phyloP scores from a whole-genome alignment of 2,888 invertebrate species.

The Eupithecia abbreviata region DNA sequence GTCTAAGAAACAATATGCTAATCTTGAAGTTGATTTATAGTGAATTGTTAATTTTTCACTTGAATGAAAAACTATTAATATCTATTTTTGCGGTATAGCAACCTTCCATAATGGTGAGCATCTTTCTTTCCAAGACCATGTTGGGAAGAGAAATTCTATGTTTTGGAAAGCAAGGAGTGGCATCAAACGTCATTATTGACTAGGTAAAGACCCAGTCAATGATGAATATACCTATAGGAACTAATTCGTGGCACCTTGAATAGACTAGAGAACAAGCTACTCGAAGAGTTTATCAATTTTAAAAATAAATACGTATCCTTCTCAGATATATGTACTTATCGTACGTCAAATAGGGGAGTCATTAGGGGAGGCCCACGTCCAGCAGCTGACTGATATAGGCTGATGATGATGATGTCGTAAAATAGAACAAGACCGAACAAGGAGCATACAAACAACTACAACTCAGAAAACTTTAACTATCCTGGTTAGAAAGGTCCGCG shows the following conservation, averaged over 20 bases:
- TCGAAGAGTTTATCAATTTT: background rate
- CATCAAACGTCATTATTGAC: background rate
- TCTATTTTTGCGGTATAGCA: slow-evolving; percentile 11
- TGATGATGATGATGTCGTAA: background rate
- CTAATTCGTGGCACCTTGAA: background rate
- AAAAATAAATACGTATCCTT: background rate
- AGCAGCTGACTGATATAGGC: too few relatives aligned
- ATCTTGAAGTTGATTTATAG: slow-evolving; percentile 15
- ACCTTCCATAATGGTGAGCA: background rate
- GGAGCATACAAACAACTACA: background rate
- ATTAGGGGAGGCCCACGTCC: too few relatives aligned
- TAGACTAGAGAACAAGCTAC: background rate
- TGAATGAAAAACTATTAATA: slow-evolving; percentile 8
- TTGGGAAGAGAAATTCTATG: background rate
- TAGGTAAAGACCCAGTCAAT: background rate
- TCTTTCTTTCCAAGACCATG: background rate
- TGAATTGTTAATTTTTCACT: slow-evolving; percentile 25
- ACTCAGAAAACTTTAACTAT: background rate
- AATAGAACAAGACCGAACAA: background rate
- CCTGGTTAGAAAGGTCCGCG: slow-evolving; percentile 21
- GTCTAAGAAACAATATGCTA: slow-evolving; percentile 14
- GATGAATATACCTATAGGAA: background rate
- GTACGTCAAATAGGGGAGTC: background rate
- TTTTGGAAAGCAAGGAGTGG: background rate
- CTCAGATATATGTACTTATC: background rate